A percentile compares a stretch with the other conserved stretches of the same genome.
Evolutionary conservation across 2,113 vertebrate genomes (phyloP).

Genomic region (Xiphophorus maculatus): DNA sequence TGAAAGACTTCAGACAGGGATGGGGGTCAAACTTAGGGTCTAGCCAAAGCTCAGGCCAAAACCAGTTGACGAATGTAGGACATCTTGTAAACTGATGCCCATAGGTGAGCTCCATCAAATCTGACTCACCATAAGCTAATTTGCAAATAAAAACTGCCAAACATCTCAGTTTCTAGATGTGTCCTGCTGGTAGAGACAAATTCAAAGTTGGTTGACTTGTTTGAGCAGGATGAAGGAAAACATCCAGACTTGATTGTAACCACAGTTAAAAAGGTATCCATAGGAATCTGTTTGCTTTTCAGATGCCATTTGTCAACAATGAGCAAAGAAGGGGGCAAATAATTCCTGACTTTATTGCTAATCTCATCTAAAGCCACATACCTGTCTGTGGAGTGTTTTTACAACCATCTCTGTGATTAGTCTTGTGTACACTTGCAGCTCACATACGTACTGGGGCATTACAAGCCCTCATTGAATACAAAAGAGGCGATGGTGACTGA

Average conservation of each 20-base stretch:
- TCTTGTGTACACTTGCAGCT: conserved; percentile 57
- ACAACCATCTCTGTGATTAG: conserved; percentile 56
- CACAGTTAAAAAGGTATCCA: conserved; percentile 18
- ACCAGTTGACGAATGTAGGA: background rate
- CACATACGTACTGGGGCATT: conserved; percentile 50
- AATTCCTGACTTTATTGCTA: conserved; percentile 53
- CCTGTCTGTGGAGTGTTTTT: conserved; percentile 59
- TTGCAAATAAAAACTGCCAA: background rate
- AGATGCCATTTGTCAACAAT: conserved; percentile 50
- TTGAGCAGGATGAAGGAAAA: conserved; percentile 22
- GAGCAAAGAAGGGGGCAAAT: conserved; percentile 43
- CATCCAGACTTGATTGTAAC: conserved; percentile 29
- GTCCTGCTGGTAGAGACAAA: background rate
- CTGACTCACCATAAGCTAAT: background rate
- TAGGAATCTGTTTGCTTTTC: conserved; percentile 34
- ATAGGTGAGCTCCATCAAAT: too few relatives aligned
- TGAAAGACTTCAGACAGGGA: background rate
- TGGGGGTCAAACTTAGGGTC: background rate
- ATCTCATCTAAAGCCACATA: conserved; percentile 52
- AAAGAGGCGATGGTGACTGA: conserved; percentile 68
- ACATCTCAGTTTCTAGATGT: background rate
- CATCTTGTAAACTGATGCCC: too few relatives aligned
- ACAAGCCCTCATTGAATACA: conserved; percentile 56
- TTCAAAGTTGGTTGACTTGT: conserved; percentile 11
- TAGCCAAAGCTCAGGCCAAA: background rate